phyloP scores from a whole-genome alignment of 1,140 invertebrate genomes.

The Tetraneura akinire region DNA sequence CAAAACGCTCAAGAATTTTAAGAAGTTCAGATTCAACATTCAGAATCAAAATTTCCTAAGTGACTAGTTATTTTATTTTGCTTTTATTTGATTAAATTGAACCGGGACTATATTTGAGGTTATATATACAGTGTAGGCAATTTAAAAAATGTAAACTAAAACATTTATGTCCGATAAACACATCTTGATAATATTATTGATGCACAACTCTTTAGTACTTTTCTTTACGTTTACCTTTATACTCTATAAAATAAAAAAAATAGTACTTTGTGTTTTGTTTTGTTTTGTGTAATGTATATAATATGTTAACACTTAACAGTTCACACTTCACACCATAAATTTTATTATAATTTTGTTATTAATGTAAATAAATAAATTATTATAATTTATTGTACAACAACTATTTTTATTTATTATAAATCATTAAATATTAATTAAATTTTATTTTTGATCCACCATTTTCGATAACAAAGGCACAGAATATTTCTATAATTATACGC shows the following conservation, averaged over 20 bases:
- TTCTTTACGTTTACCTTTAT: too few species aligned
- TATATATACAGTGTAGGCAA: not conserved
- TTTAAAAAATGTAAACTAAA: not conserved
- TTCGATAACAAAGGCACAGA: not conserved
- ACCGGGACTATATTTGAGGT: conserved; percentile 30
- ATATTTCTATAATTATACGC: not conserved
- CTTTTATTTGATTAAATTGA: not conserved
- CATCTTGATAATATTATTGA: not conserved
- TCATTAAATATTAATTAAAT: not conserved
- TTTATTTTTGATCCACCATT: not conserved
- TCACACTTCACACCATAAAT: not conserved
- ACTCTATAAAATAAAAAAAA: too few species aligned
- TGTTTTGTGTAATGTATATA: too few species aligned
- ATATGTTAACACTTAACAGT: too few species aligned
- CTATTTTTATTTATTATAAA: not conserved
- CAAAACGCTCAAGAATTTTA: too few species aligned
- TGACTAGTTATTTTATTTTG: conserved; percentile 31
- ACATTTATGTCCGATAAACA: not conserved
- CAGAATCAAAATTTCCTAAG: not conserved
- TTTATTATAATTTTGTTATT: not conserved
- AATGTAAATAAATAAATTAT: not conserved
- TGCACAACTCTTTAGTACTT: too few species aligned
- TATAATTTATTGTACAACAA: not conserved
- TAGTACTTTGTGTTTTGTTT: too few species aligned
- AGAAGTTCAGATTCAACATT: too few species aligned